Evolutionary conservation across 2,888 invertebrate species (phyloP).

Genomic region (Selenia dentaria): DNA sequence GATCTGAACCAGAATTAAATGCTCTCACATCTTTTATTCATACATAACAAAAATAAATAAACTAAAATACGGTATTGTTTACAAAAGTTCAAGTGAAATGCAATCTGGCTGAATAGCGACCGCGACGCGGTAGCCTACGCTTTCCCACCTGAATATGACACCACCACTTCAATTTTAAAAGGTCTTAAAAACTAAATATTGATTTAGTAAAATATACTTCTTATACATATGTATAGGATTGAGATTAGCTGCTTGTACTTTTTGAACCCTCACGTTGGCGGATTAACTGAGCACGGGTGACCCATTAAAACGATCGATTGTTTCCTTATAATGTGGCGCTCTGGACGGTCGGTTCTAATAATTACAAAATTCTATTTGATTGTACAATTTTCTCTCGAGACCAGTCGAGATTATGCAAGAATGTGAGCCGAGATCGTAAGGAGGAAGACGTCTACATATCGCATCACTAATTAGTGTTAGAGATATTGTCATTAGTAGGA

Average conservation of each 20-base stretch:
- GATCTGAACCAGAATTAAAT: no score
- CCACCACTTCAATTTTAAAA: conserved; percentile 55
- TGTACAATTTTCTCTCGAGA: conserved; percentile 32
- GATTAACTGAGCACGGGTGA: conserved; percentile 80
- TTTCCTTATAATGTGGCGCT: conserved; percentile 79
- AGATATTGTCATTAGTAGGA: conserved; percentile 33
- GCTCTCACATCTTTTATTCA: no score
- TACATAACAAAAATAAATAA: conserved; percentile 37
- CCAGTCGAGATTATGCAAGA: conserved; percentile 31
- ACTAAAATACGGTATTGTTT: conserved; percentile 65
- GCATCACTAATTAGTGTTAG: conserved; percentile 36
- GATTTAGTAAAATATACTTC: conserved; percentile 52
- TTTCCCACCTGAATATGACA: conserved; percentile 83
- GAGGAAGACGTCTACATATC: conserved; percentile 34
- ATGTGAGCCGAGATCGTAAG: conserved; percentile 32
- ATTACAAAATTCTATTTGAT: conserved; percentile 60
- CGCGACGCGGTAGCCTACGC: conserved; percentile 81
- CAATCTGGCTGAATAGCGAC: conserved; percentile 75
- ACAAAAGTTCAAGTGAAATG: conserved; percentile 72
- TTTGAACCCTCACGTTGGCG: conserved; percentile 66
- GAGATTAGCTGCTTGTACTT: conserved; percentile 52
- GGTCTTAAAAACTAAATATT: conserved; percentile 50
- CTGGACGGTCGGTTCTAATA: conserved; percentile 58
- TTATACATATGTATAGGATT: conserved; percentile 55
- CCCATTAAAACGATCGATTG: conserved; percentile 84